Conservation (phyloP, 2,888 invertebrate genomes). For the Steinernema carpocapsae region DNA sequence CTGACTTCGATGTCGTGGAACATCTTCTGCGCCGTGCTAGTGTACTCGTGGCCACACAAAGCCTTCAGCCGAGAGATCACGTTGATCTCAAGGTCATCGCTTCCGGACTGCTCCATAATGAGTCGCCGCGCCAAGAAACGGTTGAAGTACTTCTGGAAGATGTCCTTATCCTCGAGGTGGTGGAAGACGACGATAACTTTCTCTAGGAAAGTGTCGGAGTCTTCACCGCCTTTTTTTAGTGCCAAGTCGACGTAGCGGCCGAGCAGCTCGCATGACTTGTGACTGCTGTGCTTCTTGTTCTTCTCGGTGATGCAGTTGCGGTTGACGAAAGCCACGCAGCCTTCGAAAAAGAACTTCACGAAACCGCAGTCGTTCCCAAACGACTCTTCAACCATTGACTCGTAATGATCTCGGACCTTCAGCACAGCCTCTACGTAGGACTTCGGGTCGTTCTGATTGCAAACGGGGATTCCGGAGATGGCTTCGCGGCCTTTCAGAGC, state of each 20-base stretch:
- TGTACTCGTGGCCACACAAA: slow-evolving; percentile 13
- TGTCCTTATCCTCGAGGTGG: slow-evolving; percentile 75
- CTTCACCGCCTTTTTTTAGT: background rate
- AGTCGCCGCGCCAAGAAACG: background rate
- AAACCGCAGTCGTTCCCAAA: background rate
- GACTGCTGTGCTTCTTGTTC: too few species aligned
- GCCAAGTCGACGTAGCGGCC: background rate
- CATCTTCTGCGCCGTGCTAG: background rate
- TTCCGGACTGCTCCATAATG: background rate
- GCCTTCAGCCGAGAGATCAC: background rate
- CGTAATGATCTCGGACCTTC: background rate
- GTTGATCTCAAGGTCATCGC: background rate
- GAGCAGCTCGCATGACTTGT: background rate
- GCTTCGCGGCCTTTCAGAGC: slow-evolving; percentile 90
- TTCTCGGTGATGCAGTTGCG: background rate
- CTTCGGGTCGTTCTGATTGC: background rate
- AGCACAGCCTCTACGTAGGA: background rate
- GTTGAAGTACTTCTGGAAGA: slow-evolving; percentile 27
- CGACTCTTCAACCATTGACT: background rate
- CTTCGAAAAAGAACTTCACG: background rate
- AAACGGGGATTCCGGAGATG: slow-evolving; percentile 81
- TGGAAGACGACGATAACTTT: slow-evolving; percentile 72
- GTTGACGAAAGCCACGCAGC: background rate
- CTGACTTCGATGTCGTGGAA: background rate
- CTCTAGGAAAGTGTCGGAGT: background rate